phyloP scores from a whole-genome alignment of 2,113 vertebrate genomes.

The Ophthalmolycus amberensis region DNA sequence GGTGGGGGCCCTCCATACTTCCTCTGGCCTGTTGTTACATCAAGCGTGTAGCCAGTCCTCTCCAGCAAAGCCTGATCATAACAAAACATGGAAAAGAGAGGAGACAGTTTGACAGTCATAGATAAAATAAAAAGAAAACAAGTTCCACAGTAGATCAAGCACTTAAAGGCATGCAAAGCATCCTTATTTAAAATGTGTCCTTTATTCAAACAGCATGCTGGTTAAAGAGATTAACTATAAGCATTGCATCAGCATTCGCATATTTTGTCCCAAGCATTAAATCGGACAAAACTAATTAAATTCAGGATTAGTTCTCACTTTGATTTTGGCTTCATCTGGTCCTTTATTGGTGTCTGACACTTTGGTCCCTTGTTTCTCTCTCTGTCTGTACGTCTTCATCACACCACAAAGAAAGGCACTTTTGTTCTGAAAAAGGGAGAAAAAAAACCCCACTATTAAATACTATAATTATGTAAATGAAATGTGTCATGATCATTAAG shows the following conservation, averaged over 20 bases:
- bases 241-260: background rate
- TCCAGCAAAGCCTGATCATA: slow-evolving; percentile 93
- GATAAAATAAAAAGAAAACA: too few species aligned
- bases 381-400: slow-evolving; percentile 99
- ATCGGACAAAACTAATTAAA: background rate
- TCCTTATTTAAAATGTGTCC: background rate
- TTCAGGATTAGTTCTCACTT: slow-evolving; percentile 82
- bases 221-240: background rate
- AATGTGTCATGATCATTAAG: background rate
- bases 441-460: background rate
- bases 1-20: slow-evolving; percentile 99
- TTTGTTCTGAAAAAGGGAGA: slow-evolving; percentile 90
- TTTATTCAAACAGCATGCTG: background rate
- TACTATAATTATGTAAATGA: background rate
- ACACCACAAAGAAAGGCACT: slow-evolving; percentile 99
- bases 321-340: slow-evolving; percentile 99
- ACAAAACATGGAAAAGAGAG: background rate
- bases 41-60: slow-evolving; percentile 97
- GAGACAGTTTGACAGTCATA: background rate
- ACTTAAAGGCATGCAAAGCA: background rate
- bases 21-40: slow-evolving; percentile 99
- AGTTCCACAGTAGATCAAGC: background rate
- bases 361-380: slow-evolving; percentile 99
- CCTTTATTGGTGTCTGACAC: slow-evolving; percentile 99
- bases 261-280: background rate